These are phyloP conservation scores for Lasioglossum lativentre DNA, from an alignment of 2,888 invertebrate species.

Conservation along the genomic window DNA sequence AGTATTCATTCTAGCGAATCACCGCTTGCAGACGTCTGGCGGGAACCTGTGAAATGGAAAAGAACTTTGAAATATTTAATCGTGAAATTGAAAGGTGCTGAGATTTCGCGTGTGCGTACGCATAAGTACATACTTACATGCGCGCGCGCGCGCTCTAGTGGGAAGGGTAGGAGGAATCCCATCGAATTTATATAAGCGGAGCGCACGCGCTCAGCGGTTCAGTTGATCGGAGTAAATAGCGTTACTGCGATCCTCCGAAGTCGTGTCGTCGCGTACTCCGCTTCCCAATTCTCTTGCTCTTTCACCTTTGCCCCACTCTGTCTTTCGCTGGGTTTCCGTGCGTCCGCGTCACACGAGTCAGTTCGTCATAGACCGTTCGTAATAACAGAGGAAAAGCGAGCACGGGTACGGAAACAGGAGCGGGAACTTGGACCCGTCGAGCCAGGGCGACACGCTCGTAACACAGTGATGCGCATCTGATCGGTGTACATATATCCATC, in stretches of 20 bases:
- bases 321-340: constrained; percentile 5
- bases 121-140: too few species aligned
- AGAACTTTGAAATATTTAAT: not conserved
- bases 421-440: not conserved
- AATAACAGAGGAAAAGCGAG: constrained; percentile 28
- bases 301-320: not conserved
- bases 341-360: constrained; percentile 9
- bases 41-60: not conserved
- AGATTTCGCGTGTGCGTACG: not conserved
- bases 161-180: not conserved
- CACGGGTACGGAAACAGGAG: not conserved
- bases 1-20: not conserved
- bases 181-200: constrained; percentile 58
- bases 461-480: constrained; percentile 24
- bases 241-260: not conserved
- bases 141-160: not conserved
- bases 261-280: not conserved
- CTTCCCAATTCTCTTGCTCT: not conserved
- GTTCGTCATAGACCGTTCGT: not conserved
- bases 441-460: not conserved
- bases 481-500: constrained; percentile 11
- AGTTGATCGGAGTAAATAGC: constrained; percentile 40
- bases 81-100: constrained; percentile 12
- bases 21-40: not conserved
- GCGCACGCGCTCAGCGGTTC: constrained; percentile 56